Evolutionary conservation across 1,140 invertebrate genomes (phyloP).

Genomic region (Ceratosolen solmsi): DNA sequence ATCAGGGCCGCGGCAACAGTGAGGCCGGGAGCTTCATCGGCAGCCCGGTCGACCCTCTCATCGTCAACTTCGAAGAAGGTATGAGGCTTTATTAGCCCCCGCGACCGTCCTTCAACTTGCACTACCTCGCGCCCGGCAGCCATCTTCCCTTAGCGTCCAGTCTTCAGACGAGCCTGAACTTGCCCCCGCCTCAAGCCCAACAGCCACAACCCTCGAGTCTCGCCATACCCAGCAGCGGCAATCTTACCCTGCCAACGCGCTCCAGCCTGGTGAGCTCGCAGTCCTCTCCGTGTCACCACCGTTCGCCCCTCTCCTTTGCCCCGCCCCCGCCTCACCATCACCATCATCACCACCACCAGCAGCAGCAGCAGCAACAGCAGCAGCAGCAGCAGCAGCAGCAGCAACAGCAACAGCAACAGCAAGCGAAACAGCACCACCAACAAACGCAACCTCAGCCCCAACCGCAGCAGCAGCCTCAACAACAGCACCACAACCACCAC

Average conservation of each 20-base stretch:
- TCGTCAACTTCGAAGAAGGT: constrained; percentile 86
- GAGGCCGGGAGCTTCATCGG: constrained; percentile 71
- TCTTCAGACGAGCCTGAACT: constrained; percentile 66
- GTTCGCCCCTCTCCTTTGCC: constrained; percentile 56
- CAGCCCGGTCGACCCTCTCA: constrained; percentile 78
- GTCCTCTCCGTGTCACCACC: constrained; percentile 65
- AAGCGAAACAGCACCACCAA: constrained; percentile 53
- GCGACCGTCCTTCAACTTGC: constrained; percentile 72
- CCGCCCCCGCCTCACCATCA: constrained; percentile 57
- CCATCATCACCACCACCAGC: constrained; percentile 49
- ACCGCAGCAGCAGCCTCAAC: background rate
- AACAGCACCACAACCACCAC: background rate
- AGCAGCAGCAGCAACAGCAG: constrained; percentile 45
- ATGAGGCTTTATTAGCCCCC: constrained; percentile 81
- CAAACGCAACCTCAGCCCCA: background rate
- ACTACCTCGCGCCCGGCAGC: constrained; percentile 72
- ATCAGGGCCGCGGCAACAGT: constrained; percentile 70
- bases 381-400: constrained; percentile 60
- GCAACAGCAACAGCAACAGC: constrained; percentile 49
- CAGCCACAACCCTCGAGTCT: constrained; percentile 59
- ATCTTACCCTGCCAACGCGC: constrained; percentile 59
- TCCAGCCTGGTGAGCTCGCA: constrained; percentile 63
- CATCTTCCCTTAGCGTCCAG: constrained; percentile 67
- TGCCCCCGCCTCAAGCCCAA: constrained; percentile 61
- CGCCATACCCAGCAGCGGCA: constrained; percentile 57